A percentile compares a stretch with the other conserved stretches of the same genome.
Evolutionary conservation across 2,888 invertebrate species (phyloP).

Genomic region (Ferdinandea cuprea): DNA sequence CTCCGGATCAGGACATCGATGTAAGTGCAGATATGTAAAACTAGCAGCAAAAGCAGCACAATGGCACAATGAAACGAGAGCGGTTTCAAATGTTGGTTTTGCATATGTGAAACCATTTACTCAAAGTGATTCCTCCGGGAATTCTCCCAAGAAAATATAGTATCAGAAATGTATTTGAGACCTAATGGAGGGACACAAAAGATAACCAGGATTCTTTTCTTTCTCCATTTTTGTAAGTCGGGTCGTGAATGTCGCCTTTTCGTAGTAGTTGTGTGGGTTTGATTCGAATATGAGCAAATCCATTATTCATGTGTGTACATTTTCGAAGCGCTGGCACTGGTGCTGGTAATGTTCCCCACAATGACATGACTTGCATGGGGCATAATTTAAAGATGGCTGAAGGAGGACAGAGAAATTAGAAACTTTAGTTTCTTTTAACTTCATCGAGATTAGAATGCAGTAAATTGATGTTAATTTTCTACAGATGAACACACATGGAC

Average conservation of each 20-base stretch:
- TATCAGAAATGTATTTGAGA: slow-evolving; percentile 60
- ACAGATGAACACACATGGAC: slow-evolving; percentile 10
- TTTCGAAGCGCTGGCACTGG: slow-evolving; percentile 54
- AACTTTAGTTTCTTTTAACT: slow-evolving; percentile 35
- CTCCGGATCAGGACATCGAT: slow-evolving; percentile 21
- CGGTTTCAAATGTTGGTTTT: slow-evolving; percentile 68
- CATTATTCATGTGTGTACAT: slow-evolving; percentile 71
- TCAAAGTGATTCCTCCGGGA: slow-evolving; percentile 56
- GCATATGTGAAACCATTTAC: slow-evolving; percentile 70
- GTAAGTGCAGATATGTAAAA: slow-evolving; percentile 29
- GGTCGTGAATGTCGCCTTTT: slow-evolving; percentile 6
- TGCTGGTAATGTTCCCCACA: slow-evolving; percentile 51
- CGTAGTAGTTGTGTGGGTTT: not conserved
- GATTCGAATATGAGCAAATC: slow-evolving; percentile 58
- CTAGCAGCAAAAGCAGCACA: slow-evolving; percentile 29
- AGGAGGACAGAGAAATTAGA: slow-evolving; percentile 31
- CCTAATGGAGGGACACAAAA: slow-evolving; percentile 68
- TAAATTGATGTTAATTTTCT: slow-evolving; percentile 62
- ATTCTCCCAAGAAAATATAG: slow-evolving; percentile 54
- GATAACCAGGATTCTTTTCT: slow-evolving; percentile 50
- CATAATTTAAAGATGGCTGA: not conserved
- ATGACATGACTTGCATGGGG: slow-evolving; percentile 37
- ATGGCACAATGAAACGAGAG: slow-evolving; percentile 22
- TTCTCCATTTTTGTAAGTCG: not conserved
- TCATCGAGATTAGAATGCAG: slow-evolving; percentile 62